Conservation (phyloP, 2,888 invertebrate species). For the Tetanocera ferruginea region DNA sequence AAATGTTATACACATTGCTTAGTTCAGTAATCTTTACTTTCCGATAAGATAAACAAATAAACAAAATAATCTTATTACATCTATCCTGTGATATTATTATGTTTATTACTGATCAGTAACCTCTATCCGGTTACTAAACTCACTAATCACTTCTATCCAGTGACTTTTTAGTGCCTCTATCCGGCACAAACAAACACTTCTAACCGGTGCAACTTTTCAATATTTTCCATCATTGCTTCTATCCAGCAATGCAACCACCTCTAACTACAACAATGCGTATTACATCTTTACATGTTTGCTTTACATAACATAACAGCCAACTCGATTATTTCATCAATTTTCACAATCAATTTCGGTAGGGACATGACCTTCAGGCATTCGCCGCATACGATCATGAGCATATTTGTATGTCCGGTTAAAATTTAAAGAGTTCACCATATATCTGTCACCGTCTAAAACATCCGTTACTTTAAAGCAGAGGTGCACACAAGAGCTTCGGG, state of each 20-base stretch:
- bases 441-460: constrained; percentile 34
- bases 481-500: too few species aligned
- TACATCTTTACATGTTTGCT: constrained; percentile 1
- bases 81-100: too few species aligned
- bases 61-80: not conserved
- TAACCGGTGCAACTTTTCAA: not conserved
- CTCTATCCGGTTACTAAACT: too few species aligned
- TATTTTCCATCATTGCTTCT: not conserved
- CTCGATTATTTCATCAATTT: constrained; percentile 1
- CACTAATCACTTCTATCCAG: not conserved
- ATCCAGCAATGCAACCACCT: not conserved
- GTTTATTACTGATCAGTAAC: too few species aligned
- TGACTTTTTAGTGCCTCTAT: not conserved
- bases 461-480: constrained; percentile 24
- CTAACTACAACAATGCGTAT: not conserved
- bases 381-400: not conserved
- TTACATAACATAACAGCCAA: not conserved
- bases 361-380: constrained; percentile 18
- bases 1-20: too few species aligned
- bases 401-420: not conserved
- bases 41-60: too few species aligned
- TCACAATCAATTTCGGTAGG: not conserved
- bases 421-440: not conserved
- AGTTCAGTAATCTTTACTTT: too few species aligned
- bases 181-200: not conserved